These are phyloP conservation scores for Tipula unca DNA, from an alignment of 2,888 invertebrate genomes.

Conservation along the genomic window DNA sequence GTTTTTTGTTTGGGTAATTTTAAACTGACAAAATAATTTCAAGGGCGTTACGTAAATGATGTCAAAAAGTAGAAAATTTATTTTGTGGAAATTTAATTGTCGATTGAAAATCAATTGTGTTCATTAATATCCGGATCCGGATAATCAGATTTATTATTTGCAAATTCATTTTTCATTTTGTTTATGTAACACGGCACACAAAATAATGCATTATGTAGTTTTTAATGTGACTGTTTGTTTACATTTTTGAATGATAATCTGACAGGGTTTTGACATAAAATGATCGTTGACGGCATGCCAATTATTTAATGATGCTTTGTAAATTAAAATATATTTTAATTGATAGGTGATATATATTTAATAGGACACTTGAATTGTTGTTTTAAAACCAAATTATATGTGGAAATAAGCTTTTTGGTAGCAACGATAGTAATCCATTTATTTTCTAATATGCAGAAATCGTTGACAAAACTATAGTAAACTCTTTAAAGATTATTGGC, in stretches of 20 bases:
- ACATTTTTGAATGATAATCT: background rate
- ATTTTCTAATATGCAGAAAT: too few species aligned
- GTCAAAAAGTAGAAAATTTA: background rate
- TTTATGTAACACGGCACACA: background rate
- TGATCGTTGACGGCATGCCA: background rate
- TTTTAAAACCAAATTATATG: background rate
- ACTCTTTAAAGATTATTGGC: too few species aligned
- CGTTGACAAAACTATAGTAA: too few species aligned
- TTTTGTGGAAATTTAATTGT: constrained; percentile 4
- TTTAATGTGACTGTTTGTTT: background rate
- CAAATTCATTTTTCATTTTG: constrained; percentile 14
- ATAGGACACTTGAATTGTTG: background rate
- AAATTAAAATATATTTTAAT: background rate
- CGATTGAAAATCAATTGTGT: constrained; percentile 4
- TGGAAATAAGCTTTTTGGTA: too few species aligned
- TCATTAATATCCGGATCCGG: background rate
- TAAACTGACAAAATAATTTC: background rate
- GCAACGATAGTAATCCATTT: too few species aligned
- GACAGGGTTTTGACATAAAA: background rate
- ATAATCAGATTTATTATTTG: constrained; percentile 3
- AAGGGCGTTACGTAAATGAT: constrained; percentile 14
- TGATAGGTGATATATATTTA: background rate
- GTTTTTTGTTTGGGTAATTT: background rate
- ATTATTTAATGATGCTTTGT: background rate
- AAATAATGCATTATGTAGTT: background rate